Conservation (phyloP, 2,888 invertebrate species). For the Aphrophora alni region DNA sequence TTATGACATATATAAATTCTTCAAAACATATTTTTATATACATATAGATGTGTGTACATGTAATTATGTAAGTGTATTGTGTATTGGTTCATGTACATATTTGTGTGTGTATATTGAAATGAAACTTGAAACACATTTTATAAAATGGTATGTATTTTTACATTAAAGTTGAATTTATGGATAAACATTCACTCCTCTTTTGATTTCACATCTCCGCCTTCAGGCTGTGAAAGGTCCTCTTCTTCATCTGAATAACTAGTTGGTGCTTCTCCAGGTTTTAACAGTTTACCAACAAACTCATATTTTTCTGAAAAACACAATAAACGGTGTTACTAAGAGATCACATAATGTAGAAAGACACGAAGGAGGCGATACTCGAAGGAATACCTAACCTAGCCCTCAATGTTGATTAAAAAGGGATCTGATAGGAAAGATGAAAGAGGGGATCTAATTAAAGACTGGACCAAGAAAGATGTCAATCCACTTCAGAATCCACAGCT, state of each 20-base stretch:
- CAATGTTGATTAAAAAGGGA: no score
- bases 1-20: neutral
- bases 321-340: no score
- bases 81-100: neutral
- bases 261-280: conserved; percentile 91
- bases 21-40: neutral
- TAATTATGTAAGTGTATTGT: neutral
- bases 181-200: conserved; percentile 52
- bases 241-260: conserved; percentile 93
- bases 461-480: no score
- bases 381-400: no score
- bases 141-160: neutral
- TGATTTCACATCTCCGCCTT: conserved; percentile 57
- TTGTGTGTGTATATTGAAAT: neutral
- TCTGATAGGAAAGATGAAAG: no score
- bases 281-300: conserved; percentile 84
- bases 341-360: no score
- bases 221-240: conserved; percentile 60
- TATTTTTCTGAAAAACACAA: conserved; percentile 85
- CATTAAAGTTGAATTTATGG: neutral
- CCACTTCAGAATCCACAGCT: no score
- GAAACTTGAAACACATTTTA: neutral
- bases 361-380: no score
- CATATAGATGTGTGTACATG: neutral
- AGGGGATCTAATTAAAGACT: no score